These are phyloP conservation scores for Bellardia bayeri DNA, from an alignment of 2,888 invertebrate genomes.

Conservation along the genomic window DNA sequence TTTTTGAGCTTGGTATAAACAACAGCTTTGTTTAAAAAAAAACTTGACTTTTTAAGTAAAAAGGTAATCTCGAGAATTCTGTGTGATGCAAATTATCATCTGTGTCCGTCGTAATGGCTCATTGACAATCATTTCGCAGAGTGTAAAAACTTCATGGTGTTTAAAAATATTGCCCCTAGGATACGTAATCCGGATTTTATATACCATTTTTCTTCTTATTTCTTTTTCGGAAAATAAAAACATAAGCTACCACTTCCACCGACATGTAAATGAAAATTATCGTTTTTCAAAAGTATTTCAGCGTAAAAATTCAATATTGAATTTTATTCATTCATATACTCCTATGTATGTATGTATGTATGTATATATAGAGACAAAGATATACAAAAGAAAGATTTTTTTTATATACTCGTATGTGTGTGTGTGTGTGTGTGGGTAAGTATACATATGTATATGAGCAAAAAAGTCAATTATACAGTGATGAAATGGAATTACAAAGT, in stretches of 20 bases:
- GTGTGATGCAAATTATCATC: too few relatives aligned
- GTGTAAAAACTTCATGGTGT: constrained; percentile 64
- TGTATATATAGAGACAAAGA: constrained; percentile 20
- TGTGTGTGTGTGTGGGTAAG: neutral
- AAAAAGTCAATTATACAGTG: constrained; percentile 79
- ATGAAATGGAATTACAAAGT: constrained; percentile 74
- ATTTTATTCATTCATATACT: constrained; percentile 80
- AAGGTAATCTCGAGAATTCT: too few relatives aligned
- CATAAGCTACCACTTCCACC: constrained; percentile 76
- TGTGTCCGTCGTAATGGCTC: too few relatives aligned
- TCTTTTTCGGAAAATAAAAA: constrained; percentile 37
- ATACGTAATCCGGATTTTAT: constrained; percentile 81
- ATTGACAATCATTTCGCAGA: constrained; percentile 7
- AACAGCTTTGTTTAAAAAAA: too few relatives aligned
- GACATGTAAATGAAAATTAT: constrained; percentile 82
- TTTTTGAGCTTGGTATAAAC: too few relatives aligned
- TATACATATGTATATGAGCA: constrained; percentile 4
- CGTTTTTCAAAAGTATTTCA: constrained; percentile 83
- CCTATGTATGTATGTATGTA: constrained; percentile 33
- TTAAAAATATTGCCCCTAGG: constrained; percentile 78
- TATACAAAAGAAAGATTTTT: constrained; percentile 20
- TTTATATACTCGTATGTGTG: constrained; percentile 38
- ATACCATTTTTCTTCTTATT: constrained; percentile 47
- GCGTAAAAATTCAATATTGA: constrained; percentile 83
- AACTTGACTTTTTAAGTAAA: too few relatives aligned